Evolutionary conservation across 2,113 vertebrate genomes (phyloP), one percentile per base, ranked within the genome.

Genomic region (Protobothrops flavoviridis): DNA sequence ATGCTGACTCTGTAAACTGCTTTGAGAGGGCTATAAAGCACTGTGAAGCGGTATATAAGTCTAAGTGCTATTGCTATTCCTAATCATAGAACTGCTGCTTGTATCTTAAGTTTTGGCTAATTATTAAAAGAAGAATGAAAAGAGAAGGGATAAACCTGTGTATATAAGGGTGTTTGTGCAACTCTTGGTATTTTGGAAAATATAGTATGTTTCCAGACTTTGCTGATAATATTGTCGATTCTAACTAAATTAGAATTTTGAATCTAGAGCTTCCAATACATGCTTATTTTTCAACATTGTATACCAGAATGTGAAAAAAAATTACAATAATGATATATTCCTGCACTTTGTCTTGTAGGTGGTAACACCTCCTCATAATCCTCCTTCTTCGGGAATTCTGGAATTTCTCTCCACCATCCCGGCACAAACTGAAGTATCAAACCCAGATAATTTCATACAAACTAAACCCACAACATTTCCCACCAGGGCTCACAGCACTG

Each of bases 261-360:
- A 0, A 43, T 2, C 48, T 48, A 26, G 10, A 1, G 91, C 2
- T 64, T 29, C 1, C 3, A 93, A 0, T 92, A 50, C 87, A 91
- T 0, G 53, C 33, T 81, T 39, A 21, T 81, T 81, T 81, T 94
- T 74, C 26, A 89, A 2, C 26, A 2, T 0, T 95, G 11, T 92
- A 43, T 89, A 56, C 91, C 17, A 92, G 39, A 61, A 45, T 50
- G 45, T 94, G 26, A 89, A 89, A 69, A 93, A 92, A 57, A 87
- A 59, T 50, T 52, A 6, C n/a, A 45, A 85, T 81, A 92, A 11
- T 29, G 89, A 15, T 90, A 29, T 95, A 90, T 95, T 24, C n/a
- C 45, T 95, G 0, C 93, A 59, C 96, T 97, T 95, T 9, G 90
- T 95, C 94, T 95, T 94, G 15, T 95, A 98, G 97, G 92, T 91